A percentile compares a stretch with the other conserved stretches of the same genome.
Conservation (phyloP, 1,140 invertebrate genomes). For the Macrostomum lignano region DNA sequence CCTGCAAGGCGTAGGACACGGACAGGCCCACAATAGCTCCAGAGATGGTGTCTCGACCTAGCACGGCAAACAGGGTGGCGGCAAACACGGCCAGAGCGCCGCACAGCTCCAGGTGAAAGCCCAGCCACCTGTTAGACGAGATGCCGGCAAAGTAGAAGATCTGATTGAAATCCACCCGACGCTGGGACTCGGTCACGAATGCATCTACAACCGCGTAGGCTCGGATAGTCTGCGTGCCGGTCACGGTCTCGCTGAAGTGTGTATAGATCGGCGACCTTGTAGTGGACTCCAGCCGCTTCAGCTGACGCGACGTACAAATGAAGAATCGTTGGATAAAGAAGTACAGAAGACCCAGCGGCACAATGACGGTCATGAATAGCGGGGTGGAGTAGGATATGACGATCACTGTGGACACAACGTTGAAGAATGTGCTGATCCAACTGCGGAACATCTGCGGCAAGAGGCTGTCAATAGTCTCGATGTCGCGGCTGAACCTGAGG, state of each 20-base stretch:
- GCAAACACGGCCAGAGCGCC: neutral
- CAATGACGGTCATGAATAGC: constrained; percentile 6
- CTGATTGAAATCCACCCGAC: neutral
- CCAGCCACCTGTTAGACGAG: constrained; percentile 6
- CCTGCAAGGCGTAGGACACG: constrained; percentile 18
- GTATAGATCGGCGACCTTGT: constrained; percentile 90
- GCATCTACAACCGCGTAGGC: constrained; percentile 21
- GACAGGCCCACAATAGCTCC: constrained; percentile 18
- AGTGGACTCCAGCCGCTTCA: constrained; percentile 75
- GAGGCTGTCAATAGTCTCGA: neutral
- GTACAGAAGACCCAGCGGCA: constrained; percentile 10
- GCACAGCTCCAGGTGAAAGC: neutral
- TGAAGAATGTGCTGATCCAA: constrained; percentile 2
- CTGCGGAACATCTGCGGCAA: constrained; percentile 6
- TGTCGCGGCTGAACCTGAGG: constrained; percentile 10
- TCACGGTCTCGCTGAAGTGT: constrained; percentile 45
- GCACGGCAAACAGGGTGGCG: neutral
- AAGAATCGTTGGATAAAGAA: constrained; percentile 49
- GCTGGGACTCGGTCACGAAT: constrained; percentile 24
- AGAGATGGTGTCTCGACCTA: neutral
- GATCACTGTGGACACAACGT: constrained; percentile 6
- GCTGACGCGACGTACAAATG: constrained; percentile 60
- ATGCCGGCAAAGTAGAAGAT: constrained; percentile 3
- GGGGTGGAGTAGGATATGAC: constrained; percentile 7
- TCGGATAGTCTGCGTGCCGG: constrained; percentile 20